Evolutionary conservation across 2,113 vertebrate genomes (phyloP).

Genomic region (Pseudolaguvia tuberculata): DNA sequence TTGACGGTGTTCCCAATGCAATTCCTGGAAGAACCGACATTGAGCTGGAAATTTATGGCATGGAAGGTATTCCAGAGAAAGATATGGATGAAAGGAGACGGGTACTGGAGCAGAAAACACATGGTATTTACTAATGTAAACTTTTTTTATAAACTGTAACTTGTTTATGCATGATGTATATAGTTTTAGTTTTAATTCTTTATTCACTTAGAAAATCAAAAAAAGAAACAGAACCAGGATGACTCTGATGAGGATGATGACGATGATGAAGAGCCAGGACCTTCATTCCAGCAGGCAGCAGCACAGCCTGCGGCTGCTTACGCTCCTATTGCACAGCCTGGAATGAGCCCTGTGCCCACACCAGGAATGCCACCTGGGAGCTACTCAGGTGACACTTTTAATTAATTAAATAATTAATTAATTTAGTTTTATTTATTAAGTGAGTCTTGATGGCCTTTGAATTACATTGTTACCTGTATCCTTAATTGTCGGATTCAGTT

Average conservation of each 20-base stretch:
- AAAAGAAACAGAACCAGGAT: conserved; percentile 89
- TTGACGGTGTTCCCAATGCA: conserved; percentile 96
- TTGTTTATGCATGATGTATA: no score
- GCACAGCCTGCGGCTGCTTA: conserved; percentile 83
- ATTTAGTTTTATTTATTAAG: not conserved
- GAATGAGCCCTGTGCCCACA: conserved; percentile 66
- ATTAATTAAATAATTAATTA: not conserved
- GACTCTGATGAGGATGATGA: conserved; percentile 94
- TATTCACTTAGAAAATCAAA: conserved; percentile 79
- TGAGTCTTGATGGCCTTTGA: no score
- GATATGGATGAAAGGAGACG: conserved; percentile 94
- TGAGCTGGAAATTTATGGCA: conserved; percentile 97
- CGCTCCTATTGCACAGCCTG: conserved; percentile 76
- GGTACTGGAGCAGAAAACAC: conserved; percentile 93
- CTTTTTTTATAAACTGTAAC: not conserved
- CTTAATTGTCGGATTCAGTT: no score
- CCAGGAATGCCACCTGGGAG: conserved; percentile 70
- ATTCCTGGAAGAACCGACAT: conserved; percentile 97
- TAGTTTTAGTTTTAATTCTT: not conserved
- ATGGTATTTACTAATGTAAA: conserved; percentile 67
- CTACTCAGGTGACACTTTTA: conserved; percentile 20
- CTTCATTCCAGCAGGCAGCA: conserved; percentile 78
- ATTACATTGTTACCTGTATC: no score
- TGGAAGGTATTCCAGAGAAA: conserved; percentile 99
- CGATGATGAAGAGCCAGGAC: conserved; percentile 91